Evolutionary conservation across 2,888 invertebrate species (phyloP).

Genomic region (Drosophila demipolita): DNA sequence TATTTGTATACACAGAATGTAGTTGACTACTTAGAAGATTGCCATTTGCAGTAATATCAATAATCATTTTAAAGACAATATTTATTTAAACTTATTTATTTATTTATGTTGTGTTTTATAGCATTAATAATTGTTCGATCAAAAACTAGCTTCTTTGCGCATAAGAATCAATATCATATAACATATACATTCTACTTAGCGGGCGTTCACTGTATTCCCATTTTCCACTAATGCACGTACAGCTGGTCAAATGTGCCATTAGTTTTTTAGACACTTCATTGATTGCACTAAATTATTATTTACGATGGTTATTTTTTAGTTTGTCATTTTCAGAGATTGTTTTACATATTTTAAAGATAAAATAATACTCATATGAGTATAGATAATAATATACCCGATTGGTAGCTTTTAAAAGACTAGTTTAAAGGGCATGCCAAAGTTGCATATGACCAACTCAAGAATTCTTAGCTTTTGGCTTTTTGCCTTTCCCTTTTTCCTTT

Average conservation of each 20-base stretch:
- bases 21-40: too few relatives aligned
- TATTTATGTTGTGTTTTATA: background rate
- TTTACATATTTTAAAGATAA: background rate
- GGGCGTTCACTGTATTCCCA: background rate
- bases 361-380: background rate
- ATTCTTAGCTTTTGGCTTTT: background rate
- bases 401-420: background rate
- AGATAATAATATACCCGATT: background rate
- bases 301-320: background rate
- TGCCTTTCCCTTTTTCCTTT: background rate
- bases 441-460: background rate
- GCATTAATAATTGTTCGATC: background rate
- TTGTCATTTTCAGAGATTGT: background rate
- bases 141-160: background rate
- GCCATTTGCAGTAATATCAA: too few relatives aligned
- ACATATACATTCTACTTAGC: background rate
- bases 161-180: background rate
- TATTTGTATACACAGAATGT: background rate
- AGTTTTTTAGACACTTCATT: background rate
- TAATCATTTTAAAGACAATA: too few relatives aligned
- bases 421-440: conserved; percentile 7
- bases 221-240: background rate
- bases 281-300: conserved; percentile 5
- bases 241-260: conserved; percentile 21
- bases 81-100: background rate